Base-by-base conservation (phyloP, 2,113 vertebrate genomes). In the Glaucomys volans region DNA sequence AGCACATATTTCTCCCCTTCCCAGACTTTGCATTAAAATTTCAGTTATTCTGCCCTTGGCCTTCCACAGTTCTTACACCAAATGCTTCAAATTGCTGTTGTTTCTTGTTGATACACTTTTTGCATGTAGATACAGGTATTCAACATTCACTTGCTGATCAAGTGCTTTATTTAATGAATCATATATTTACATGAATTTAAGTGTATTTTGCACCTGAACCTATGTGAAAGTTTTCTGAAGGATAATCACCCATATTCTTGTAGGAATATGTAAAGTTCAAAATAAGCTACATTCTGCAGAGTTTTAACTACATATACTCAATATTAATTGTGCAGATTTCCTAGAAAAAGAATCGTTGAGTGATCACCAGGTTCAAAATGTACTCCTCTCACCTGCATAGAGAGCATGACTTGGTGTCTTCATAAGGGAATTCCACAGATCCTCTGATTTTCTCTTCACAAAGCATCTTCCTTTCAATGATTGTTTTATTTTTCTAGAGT, bases 251-350 rank as follows among this genome's bases (percentile, higher is more conserved):
- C 20, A 84, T 69, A n/a, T n/a, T n/a, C n/a, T n/a, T n/a, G n/a
- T n/a, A n/a, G 66, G 90, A 81, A 62, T 59, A 76, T 9, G 22
- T 79, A 80, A 90, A 88, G 32, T 50, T 30, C 5, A 59, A 94
- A 83, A 64, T 47, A 94, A 71, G 35, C 59, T 79, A 59, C 7
- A 52, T 74, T 82, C 14, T 24, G 12, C 44, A n/a, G 4, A 69
- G 37, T 37, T 94, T 89, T 52, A 89, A 77, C 44, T 81, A 66
- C 32, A 77, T 17, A 4, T 37, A 66, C 57, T 93, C 35, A 47
- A 66, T 81, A 89, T 67, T 81, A 54, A 85, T 75, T 88, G 30
- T 91, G 10, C 30, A 86, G 3, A 77, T 95, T 83, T 90, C 40
- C 79, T 47, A 18, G 4, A 67, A 67, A 84, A 10, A 74, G 32